phyloP scores from a whole-genome alignment of 64 coral and sea anemone species.

The Pocillopora damicornis region DNA sequence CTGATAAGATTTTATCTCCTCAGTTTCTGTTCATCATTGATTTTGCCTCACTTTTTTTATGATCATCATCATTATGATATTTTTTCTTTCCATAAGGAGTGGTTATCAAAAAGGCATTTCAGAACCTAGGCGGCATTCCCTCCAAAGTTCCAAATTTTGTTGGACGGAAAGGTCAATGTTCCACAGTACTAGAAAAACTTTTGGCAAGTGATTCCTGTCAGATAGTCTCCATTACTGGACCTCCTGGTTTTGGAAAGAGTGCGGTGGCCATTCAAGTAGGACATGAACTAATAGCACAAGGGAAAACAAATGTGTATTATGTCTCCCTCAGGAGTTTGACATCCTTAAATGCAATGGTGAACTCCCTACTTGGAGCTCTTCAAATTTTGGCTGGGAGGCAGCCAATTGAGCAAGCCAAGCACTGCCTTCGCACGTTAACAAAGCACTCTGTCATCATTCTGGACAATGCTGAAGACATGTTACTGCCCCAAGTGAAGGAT shows the following conservation, averaged over 20 bases:
- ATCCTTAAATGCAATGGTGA: conserved; percentile 71
- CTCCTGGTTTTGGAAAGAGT: conserved; percentile 95
- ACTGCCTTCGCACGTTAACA: conserved; percentile 49
- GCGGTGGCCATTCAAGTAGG: conserved; percentile 87
- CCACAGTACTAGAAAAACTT: conserved; percentile 63
- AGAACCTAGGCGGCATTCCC: conserved; percentile 80
- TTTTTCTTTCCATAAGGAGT: conserved; percentile 33
- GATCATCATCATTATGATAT: neutral
- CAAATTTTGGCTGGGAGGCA: conserved; percentile 66
- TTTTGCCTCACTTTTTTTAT: neutral
- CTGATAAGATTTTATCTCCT: too few species aligned
- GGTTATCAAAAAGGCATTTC: conserved; percentile 53
- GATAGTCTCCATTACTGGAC: conserved; percentile 86
- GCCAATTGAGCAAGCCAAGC: conserved; percentile 67
- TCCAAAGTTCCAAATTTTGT: conserved; percentile 80
- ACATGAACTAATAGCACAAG: conserved; percentile 67
- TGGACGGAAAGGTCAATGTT: conserved; percentile 67
- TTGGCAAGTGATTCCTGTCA: conserved; percentile 35
- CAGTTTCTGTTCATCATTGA: too few species aligned
- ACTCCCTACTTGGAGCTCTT: conserved; percentile 81
- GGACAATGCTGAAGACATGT: conserved; percentile 95
- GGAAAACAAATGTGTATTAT: conserved; percentile 66
- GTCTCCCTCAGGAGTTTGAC: conserved; percentile 68
- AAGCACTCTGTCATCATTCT: conserved; percentile 78
- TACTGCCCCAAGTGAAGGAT: conserved; percentile 48